These are phyloP conservation scores for Coremacera marginata DNA, from an alignment of 2,888 invertebrate genomes.

Conservation along the genomic window DNA sequence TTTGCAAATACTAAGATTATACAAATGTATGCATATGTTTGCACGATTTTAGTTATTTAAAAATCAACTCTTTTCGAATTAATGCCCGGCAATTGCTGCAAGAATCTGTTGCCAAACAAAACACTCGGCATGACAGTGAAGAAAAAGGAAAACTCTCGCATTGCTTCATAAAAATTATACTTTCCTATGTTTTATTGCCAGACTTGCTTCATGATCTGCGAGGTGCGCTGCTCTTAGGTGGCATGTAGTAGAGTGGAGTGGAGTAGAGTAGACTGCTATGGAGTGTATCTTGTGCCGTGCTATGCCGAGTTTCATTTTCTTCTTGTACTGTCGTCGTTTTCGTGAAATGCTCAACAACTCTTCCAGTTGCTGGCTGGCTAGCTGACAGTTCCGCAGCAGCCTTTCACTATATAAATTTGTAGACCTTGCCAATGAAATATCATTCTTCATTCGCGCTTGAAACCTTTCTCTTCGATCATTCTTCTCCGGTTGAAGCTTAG, in stretches of 20 bases:
- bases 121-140: slow-evolving; percentile 15
- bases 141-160: slow-evolving; percentile 44
- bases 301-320: slow-evolving; percentile 42
- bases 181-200: slow-evolving; percentile 39
- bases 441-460: slow-evolving; percentile 68
- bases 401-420: slow-evolving; percentile 70
- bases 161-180: slow-evolving; percentile 38
- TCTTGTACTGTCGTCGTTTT: slow-evolving; percentile 37
- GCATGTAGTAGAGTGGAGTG: background rate
- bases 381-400: slow-evolving; percentile 52
- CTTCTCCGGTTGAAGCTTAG: slow-evolving; percentile 2
- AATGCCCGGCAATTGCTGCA: slow-evolving; percentile 21
- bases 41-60: slow-evolving; percentile 23
- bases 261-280: background rate
- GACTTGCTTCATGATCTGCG: slow-evolving; percentile 17
- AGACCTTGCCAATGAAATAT: slow-evolving; percentile 69
- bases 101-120: slow-evolving; percentile 33
- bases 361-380: slow-evolving; percentile 25
- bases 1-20: too few relatives aligned
- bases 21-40: slow-evolving; percentile 13
- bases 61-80: slow-evolving; percentile 35
- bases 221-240: background rate
- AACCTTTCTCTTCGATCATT: slow-evolving; percentile 64
- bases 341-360: slow-evolving; percentile 37
- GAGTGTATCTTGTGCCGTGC: background rate